These are phyloP conservation scores for Andrena praecox DNA, from an alignment of 2,888 invertebrate genomes.

Conservation along the genomic window DNA sequence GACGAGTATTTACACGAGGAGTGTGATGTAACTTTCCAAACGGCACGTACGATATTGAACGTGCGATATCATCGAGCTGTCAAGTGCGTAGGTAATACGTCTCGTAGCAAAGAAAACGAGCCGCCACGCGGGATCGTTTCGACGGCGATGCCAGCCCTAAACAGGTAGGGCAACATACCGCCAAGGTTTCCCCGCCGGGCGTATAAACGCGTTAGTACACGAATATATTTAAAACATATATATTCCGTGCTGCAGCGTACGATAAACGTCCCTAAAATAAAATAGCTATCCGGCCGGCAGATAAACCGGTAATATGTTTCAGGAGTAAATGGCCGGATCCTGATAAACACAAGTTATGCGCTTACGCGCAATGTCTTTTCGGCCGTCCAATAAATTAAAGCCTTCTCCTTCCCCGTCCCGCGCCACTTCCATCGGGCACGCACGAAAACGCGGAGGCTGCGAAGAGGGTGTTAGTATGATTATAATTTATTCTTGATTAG, in stretches of 20 bases:
- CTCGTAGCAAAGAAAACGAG: constrained; percentile 65
- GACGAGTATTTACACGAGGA: constrained; percentile 7
- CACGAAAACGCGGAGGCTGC: constrained; percentile 48
- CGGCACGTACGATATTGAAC: not conserved
- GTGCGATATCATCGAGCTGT: constrained; percentile 7
- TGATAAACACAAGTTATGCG: constrained; percentile 79
- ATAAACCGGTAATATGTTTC: constrained; percentile 77
- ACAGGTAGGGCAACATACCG: constrained; percentile 58
- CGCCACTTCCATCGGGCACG: constrained; percentile 22
- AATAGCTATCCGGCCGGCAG: constrained; percentile 73
- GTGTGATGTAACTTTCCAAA: constrained; percentile 36
- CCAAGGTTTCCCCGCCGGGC: constrained; percentile 45
- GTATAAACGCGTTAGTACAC: constrained; percentile 44
- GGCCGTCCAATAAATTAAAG: constrained; percentile 77
- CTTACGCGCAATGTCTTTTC: constrained; percentile 79
- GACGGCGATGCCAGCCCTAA: constrained; percentile 31
- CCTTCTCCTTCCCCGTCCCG: constrained; percentile 20
- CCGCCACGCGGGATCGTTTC: constrained; percentile 53
- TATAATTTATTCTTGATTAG: constrained; percentile 83
- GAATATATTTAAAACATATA: constrained; percentile 50
- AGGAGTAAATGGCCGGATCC: constrained; percentile 74
- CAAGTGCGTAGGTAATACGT: not conserved
- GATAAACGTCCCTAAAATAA: constrained; percentile 74
- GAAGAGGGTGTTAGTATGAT: constrained; percentile 72
- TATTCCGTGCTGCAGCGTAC: constrained; percentile 40